Evolutionary conservation across 2,113 vertebrate species (phyloP), one percentile per base, ranked within the genome.

Genomic region (Microcebus tavaratra): DNA sequence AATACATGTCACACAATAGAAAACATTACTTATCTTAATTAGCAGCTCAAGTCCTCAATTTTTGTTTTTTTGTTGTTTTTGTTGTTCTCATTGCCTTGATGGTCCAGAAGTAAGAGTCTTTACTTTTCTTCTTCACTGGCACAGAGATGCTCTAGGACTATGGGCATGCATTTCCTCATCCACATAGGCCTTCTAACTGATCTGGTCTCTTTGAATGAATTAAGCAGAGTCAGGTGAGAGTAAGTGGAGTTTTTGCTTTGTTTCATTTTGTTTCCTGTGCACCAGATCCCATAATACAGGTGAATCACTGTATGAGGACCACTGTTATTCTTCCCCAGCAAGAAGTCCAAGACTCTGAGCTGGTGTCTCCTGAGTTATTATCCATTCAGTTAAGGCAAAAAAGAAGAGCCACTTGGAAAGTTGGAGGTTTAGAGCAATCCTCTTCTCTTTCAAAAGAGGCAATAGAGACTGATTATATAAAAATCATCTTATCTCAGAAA

Each of bases 91-190:
- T 36, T 70, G 17, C n/a, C 20, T 65, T 27, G 14, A 68, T 23
- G 10, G 9, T 18, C 15, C 15, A 68, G 57, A 45, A 85, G 14
- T 4, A 21, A 70, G 23, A 29, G 27, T 3, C 4, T 91, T 50
- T 34, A 13, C n/a, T 76, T 78, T 48, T 42, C 18, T 63, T 29
- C 9, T 42, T 70, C 27, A 3, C 23, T 15, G 29, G 8, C 53
- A 55, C 14, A 67, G 15, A 53, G 9, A 17, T 50, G 59, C 25
- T 27, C 0, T 25, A 68, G 50, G 15, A 8, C 11, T 72, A 2
- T 7, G 9, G 0, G 2, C n/a, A 18, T 29, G 50, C 6, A 42
- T 6, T 27, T 63, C 11, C 21, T 70, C n/a, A 42, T 3, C 6
- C 11, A 18, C 8, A 25, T 2, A 11, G 5, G 14, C 36, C 8